A percentile compares a stretch with the other conserved stretches of the same genome.
phyloP scores from a whole-genome alignment of 1,140 invertebrate genomes.

The silkworm (Bombyx mori) region DNA sequence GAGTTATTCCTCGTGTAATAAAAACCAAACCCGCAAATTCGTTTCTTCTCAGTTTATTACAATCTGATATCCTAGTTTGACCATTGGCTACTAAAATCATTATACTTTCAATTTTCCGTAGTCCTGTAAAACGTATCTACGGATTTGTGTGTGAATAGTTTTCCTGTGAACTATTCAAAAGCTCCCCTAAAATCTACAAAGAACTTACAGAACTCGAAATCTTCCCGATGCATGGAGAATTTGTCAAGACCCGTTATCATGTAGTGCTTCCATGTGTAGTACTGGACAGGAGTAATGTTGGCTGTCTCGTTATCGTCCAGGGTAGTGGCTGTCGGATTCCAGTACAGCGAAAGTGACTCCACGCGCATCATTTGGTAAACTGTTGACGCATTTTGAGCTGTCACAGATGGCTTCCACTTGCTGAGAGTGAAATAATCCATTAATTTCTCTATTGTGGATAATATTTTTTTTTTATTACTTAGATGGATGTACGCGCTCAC shows the following conservation, averaged over 20 bases:
- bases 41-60: too few species aligned
- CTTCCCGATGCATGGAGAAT: conserved; percentile 79
- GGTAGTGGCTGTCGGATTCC: conserved; percentile 77
- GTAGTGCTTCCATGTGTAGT: conserved; percentile 76
- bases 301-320: conserved; percentile 59
- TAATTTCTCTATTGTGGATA: background rate
- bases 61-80: too few species aligned
- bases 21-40: too few species aligned
- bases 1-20: too few species aligned
- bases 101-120: too few species aligned
- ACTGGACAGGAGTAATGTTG: conserved; percentile 73
- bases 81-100: too few species aligned
- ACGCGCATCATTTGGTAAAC: conserved; percentile 85
- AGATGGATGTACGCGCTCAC: too few species aligned
- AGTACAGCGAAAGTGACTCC: conserved; percentile 83
- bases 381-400: conserved; percentile 74
- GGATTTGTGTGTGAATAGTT: too few species aligned
- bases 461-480: too few species aligned
- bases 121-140: too few species aligned
- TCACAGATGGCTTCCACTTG: conserved; percentile 85
- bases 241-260: conserved; percentile 83
- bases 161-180: too few species aligned
- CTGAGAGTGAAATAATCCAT: conserved; percentile 42
- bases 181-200: background rate
- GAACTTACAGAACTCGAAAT: conserved; percentile 82